phyloP scores from a whole-genome alignment of 2,113 vertebrate species.

The Phrynocephalus versicolor region DNA sequence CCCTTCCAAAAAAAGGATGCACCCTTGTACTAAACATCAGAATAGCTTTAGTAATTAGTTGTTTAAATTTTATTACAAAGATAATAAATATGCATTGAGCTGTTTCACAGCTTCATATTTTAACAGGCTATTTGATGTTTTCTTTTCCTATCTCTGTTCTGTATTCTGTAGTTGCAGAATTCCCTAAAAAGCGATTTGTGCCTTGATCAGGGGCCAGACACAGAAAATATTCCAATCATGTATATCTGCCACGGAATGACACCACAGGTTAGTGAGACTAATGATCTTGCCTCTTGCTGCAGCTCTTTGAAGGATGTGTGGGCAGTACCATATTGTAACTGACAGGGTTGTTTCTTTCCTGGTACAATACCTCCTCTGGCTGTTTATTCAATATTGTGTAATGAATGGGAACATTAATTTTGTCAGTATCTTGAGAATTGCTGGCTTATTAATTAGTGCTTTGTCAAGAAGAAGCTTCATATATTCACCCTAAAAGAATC shows the following conservation, averaged over 20 bases:
- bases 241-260: conserved; percentile 98
- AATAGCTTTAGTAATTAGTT: background rate
- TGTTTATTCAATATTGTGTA: conserved; percentile 21
- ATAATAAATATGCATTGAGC: background rate
- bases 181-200: conserved; percentile 94
- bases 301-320: conserved; percentile 12
- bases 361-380: background rate
- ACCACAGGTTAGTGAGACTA: conserved; percentile 86
- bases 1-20: too few relatives aligned
- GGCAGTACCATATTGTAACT: conserved; percentile 34
- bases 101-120: background rate
- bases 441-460: conserved; percentile 11
- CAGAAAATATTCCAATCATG: conserved; percentile 94
- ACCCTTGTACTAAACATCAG: background rate
- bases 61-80: background rate
- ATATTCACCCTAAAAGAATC: conserved; percentile 38
- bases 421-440: conserved; percentile 5
- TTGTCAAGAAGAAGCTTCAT: conserved; percentile 32
- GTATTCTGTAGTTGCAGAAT: conserved; percentile 88
- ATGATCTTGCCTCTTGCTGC: conserved; percentile 28
- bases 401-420: conserved; percentile 6
- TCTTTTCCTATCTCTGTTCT: conserved; percentile 40
- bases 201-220: conserved; percentile 96
- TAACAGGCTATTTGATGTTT: conserved; percentile 43
- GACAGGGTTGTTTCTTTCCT: conserved; percentile 1